These are phyloP conservation scores for Clarias magur DNA, from an alignment of 2,113 vertebrate genomes.

Conservation along the genomic window DNA sequence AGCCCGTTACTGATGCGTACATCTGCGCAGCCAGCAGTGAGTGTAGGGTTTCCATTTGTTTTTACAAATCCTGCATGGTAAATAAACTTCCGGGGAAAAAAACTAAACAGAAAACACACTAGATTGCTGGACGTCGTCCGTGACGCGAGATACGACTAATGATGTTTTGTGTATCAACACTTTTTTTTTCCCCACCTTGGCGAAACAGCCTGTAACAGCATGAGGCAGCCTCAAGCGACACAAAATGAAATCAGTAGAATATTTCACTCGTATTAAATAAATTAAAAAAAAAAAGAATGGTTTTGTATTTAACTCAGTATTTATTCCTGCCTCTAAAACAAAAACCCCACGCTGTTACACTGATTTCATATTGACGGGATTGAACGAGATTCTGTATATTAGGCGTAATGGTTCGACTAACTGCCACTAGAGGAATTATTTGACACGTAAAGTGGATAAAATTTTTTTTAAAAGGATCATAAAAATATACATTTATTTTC, in stretches of 20 bases:
- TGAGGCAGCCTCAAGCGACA: background rate
- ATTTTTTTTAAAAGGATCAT: too few relatives aligned
- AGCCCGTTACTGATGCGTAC: background rate
- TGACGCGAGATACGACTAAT: slow-evolving; percentile 13
- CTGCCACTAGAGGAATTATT: background rate
- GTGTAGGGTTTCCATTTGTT: slow-evolving; percentile 25
- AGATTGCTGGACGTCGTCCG: slow-evolving; percentile 25
- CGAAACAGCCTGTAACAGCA: background rate
- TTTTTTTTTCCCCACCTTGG: background rate
- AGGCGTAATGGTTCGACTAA: background rate
- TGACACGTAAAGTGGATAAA: background rate
- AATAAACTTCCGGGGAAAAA: slow-evolving; percentile 39
- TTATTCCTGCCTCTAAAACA: background rate
- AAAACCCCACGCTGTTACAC: too few relatives aligned
- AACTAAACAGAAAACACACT: background rate
- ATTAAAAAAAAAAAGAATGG: background rate
- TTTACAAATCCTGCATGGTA: slow-evolving; percentile 18
- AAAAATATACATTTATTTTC: too few relatives aligned
- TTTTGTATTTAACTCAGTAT: background rate
- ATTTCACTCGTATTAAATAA: background rate
- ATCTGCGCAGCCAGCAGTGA: slow-evolving; percentile 6
- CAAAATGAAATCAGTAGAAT: background rate
- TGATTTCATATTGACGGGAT: too few relatives aligned
- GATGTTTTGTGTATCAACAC: background rate
- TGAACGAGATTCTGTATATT: background rate